These are phyloP conservation scores for Lasioglossum calceatum DNA, from an alignment of 2,888 invertebrate species.

Conservation along the genomic window DNA sequence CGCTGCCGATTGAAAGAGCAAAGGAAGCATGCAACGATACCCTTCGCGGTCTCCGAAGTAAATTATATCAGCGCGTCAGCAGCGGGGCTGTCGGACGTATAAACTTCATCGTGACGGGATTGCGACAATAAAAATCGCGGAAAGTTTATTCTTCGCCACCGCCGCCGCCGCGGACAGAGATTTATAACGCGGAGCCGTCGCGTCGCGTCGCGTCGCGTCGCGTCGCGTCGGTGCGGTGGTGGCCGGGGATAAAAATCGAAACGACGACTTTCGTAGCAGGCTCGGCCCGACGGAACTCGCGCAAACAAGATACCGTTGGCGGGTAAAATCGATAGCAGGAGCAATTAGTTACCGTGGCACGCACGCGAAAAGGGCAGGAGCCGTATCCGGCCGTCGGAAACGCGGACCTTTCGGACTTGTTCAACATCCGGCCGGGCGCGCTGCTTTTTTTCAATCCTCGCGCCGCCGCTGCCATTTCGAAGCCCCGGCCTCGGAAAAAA, in stretches of 20 bases:
- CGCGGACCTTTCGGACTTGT: conserved; percentile 69
- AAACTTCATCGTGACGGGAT: conserved; percentile 16
- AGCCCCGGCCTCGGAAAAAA: conserved; percentile 39
- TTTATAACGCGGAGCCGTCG: conserved; percentile 47
- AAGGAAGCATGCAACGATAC: background rate
- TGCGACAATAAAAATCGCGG: conserved; percentile 40
- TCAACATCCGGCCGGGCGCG: conserved; percentile 64
- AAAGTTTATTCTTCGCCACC: conserved; percentile 25
- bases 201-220: background rate
- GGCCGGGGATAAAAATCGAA: conserved; percentile 55
- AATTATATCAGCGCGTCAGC: conserved; percentile 22
- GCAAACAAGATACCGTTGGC: conserved; percentile 54
- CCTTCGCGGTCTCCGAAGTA: conserved; percentile 13
- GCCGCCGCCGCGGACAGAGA: conserved; percentile 42
- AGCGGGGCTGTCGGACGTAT: conserved; percentile 25
- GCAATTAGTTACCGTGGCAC: conserved; percentile 69
- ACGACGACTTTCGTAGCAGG: conserved; percentile 36
- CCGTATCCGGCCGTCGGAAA: conserved; percentile 68
- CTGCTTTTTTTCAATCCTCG: conserved; percentile 21
- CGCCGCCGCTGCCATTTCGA: conserved; percentile 27
- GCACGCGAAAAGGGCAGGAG: conserved; percentile 60
- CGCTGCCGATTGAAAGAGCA: background rate
- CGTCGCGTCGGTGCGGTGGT: background rate
- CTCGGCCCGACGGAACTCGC: conserved; percentile 27
- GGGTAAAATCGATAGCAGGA: conserved; percentile 64